Base-by-base conservation (phyloP, 2,888 invertebrate genomes). In the Trichacis sp. region DNA sequence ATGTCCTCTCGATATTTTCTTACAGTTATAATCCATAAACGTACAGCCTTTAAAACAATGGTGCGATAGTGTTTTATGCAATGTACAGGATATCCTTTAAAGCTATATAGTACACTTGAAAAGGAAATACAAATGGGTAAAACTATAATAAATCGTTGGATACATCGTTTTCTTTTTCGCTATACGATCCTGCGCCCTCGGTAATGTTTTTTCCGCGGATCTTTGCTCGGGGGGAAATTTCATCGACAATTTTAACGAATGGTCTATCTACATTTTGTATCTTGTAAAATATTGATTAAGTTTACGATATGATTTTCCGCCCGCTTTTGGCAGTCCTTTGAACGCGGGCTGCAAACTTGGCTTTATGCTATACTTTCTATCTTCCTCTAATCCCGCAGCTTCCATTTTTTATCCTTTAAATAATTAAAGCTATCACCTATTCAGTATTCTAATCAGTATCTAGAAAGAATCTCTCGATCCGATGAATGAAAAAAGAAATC, bases 221-320 rank as follows among this genome's bases (percentile, higher is more conserved):
- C n/a, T n/a, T n/a, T n/a, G 79, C 76, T 48, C 24, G 55, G 42
- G 56, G 53, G 51, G 43, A 20, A 14, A 30, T 29, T 68, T 71
- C 66, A 64, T 68, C 54, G 67, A 65, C 67, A 71, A 65, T 73
- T 72, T 75, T 24, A 24, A 73, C 71, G 70, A 76, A 76, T 73
- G 71, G 73, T 79, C 80, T 84, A 84, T 83, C 83, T 84, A 83
- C 83, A 83, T 74, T 77, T 72, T 73, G 72, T 79, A 77, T 81
- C 77, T 81, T 82, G 82, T 83, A 83, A 83, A 83, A 83, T 83
- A 83, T 83, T 82, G 76, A 78, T 82, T 82, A 79, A 82, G 78
- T 83, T 81, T 83, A 83, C 82, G 83, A 83, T 83, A 83, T 83
- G 82, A 79, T 83, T 83, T 82, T 76, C 74, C 75, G 63, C 46